Base-by-base conservation (phyloP, 2,113 vertebrate species). In the Mola mola region DNA sequence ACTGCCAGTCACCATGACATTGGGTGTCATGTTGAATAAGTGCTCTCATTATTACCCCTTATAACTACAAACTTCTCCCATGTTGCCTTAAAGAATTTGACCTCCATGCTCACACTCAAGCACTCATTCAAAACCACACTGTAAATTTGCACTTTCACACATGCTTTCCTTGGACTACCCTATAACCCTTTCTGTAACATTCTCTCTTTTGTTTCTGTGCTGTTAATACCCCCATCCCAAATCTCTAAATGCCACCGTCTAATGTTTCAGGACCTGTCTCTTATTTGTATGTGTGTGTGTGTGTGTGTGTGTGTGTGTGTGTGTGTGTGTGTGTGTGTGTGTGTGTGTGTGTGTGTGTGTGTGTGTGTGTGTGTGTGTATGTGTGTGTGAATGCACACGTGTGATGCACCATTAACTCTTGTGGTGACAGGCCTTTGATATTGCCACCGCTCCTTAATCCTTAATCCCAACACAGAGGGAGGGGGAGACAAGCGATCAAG, bases 361-460 rank as follows among this genome's bases (percentile, higher is more conserved):
- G 42, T 44, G 56, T 42, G 49, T 60, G 66, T 36, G 53, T 43
- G 29, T 41, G 55, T 46, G 26, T 34, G 37, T 22, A 28, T 44
- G 64, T 50, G 38, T 73, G 53, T 60, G 70, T 67, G 62, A 22
- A 33, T 22, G 48, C 66, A 67, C 70, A 72, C 15, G 66, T 87
- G 81, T 88, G 81, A 81, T 62, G 85, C 82, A 86, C 85, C 84
- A 88, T 89, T 89, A 89, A 85, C 79, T 84, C 75, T 67, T 66
- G 77, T 84, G 85, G 84, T 90, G 87, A 88, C 84, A 86, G 84
- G 81, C 44, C 81, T 87, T 88, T 88, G 85, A 88, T 84, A 79
- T 67, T 15, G 57, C 78, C 72, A 67, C 66, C 8, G 51, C 74
- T 75, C 70, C 72, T 82, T 90, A 88, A 89, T 85, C 84, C 83